These are phyloP conservation scores for Drosophila orena DNA, from an alignment of 1,140 invertebrate species.

Conservation along the genomic window DNA sequence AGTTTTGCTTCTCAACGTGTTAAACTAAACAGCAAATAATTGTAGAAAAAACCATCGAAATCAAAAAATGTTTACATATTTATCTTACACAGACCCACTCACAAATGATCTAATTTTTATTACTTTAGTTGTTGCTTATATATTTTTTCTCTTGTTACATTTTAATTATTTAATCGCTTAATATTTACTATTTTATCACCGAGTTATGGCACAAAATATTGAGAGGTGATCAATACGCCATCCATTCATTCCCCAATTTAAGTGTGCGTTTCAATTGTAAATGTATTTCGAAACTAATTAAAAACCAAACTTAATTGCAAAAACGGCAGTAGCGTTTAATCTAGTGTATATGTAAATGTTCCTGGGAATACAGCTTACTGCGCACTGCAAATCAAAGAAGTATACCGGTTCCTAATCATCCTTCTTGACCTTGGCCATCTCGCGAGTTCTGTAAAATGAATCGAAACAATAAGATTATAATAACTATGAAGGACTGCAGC, in stretches of 20 bases:
- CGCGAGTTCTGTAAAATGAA: slow-evolving; percentile 29
- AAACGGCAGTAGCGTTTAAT: neutral
- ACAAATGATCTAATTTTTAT: slow-evolving; percentile 36
- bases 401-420: neutral
- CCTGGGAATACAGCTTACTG: no score
- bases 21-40: slow-evolving; percentile 34
- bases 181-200: slow-evolving; percentile 19
- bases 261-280: slow-evolving; percentile 64
- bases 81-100: slow-evolving; percentile 17
- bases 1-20: slow-evolving; percentile 65
- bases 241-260: slow-evolving; percentile 42
- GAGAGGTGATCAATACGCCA: slow-evolving; percentile 1
- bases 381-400: no score
- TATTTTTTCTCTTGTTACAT: slow-evolving; percentile 39
- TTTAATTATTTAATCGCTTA: slow-evolving; percentile 40
- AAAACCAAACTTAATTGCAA: slow-evolving; percentile 37
- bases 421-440: slow-evolving; percentile 38
- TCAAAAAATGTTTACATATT: slow-evolving; percentile 44
- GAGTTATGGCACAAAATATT: slow-evolving; percentile 5
- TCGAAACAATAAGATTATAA: neutral
- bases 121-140: slow-evolving; percentile 47
- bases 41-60: slow-evolving; percentile 44
- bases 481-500: neutral
- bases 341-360: no score
- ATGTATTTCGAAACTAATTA: slow-evolving; percentile 65